Evolutionary conservation across 2,888 invertebrate species (phyloP), one percentile per base, ranked within the genome.

Genomic region (Automeris io): DNA sequence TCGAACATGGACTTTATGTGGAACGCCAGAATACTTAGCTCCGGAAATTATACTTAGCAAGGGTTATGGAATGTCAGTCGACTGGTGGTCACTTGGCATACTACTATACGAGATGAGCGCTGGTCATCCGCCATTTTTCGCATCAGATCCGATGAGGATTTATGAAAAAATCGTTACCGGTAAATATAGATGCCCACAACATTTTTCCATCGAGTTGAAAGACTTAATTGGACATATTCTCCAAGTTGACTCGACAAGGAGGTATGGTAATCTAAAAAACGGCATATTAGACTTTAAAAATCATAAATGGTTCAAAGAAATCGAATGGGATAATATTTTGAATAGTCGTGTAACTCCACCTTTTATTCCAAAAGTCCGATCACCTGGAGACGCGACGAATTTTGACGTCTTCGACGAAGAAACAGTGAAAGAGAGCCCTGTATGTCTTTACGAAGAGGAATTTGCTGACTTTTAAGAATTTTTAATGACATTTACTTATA

Each of bases 11-110:
- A 97, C 97, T 0, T 76, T 98, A 13, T 98, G 98, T 69, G 98
- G 98, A 0, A 99, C 99, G 0, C 98, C 98, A 0, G 98, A 99
- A 76, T 99, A 99, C 76, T 85, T 99, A 43, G 98, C 99, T 0
- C 96, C 96, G 1, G 98, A 98, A 81, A 92, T 94, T 13, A 96
- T 98, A 49, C 88, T 96, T 36, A 93, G 93, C 47, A 96, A 95
- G 74, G 97, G 97, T 0, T 98, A 99, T 75, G 95, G 95, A 29
- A 91, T 90, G 59, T 92, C 95, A 0, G 98, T 96, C 0, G 98
- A 99, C 64, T 99, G 97, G 96, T 99, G 98, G 98, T 93, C 97
- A 0, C 89, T 95, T 29, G 98, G 95, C 0, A 89, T 97, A 5
- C 83, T 98, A 2, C 77, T 97, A 2, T 97, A 89, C 71, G 97